Percentiles rank a stretch among this genome's conserved stretches.
These are phyloP conservation scores for Tragulus kanchil DNA, from an alignment of 2,113 vertebrate genomes.

Conservation along the genomic window DNA sequence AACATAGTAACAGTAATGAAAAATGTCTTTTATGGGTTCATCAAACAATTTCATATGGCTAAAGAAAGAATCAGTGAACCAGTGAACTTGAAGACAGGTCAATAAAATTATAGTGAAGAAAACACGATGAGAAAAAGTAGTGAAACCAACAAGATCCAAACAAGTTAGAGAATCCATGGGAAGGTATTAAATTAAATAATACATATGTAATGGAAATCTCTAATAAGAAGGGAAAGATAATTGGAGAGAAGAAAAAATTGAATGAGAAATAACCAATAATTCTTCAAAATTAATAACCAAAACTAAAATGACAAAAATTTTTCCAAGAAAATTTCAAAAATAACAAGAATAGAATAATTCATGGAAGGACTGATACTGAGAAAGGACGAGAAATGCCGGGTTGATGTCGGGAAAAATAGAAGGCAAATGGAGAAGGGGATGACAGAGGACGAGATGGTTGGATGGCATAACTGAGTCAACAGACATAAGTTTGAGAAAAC, in stretches of 20 bases:
- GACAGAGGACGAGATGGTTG: too few species aligned
- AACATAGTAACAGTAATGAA: not conserved
- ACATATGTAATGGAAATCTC: not conserved
- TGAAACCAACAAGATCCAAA: not conserved
- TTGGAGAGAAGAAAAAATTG: not conserved
- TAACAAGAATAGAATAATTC: too few species aligned
- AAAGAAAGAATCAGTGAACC: not conserved
- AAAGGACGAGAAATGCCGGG: too few species aligned
- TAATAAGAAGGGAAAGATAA: not conserved
- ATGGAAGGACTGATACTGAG: too few species aligned
- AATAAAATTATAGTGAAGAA: not conserved
- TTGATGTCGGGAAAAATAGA: too few species aligned
- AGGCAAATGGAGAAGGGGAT: too few species aligned
- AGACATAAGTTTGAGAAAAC: too few species aligned
- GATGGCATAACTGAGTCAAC: too few species aligned
- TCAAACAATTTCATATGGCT: not conserved
- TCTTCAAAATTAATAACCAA: too few species aligned
- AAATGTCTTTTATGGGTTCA: not conserved
- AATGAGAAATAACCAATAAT: not conserved
- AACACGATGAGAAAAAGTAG: not conserved
- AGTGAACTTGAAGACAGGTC: not conserved
- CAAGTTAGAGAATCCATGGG: not conserved
- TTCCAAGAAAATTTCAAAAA: too few species aligned
- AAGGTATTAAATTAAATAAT: not conserved
- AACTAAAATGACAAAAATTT: too few species aligned